Base-by-base conservation (phyloP, 2,888 invertebrate genomes). In the Lutraria lutraria region DNA sequence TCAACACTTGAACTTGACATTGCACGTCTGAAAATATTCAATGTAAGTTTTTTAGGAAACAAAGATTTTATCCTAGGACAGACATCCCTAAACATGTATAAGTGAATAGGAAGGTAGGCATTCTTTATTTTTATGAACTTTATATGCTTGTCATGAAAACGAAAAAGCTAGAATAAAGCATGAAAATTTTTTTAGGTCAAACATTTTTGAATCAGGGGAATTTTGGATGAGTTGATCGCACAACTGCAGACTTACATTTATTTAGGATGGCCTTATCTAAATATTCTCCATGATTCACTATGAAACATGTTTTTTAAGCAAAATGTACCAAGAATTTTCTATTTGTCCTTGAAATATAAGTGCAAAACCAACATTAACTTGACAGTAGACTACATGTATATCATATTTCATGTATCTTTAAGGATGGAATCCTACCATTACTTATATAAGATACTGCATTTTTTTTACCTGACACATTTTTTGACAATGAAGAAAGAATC, bases 401-500 rank as follows among this genome's bases (percentile, higher is more conserved):
- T 16, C 3, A 56, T 56, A 19, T 56, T 56, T 56, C 2, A 3
- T 56, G 3, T 56, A 56, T 12, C 56, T 8, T 56, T 1, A 19
- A 56, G 12, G 16, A 56, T 63, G 63, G 21, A 1, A 12, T 12
- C 25, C 3, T 63, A n/a, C n/a, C 21, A 63, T 63, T 63, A 15
- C n/a, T 21, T 21, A 63, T n/a, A n/a, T 63, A 56, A 56, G 15
- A 56, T 16, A 15, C 56, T 8, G 12, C 13, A 56, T 19, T 76
- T 34, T 31, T 85, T 89, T 88, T 90, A 98, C 98, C 98, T 97
- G 84, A 99, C 98, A 94, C 99, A 99, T 97, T 99, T 99, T 95
- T 99, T 98, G 3, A 99, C 98, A 93, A 99, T 99, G 96, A 99
- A 99, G 97, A 99, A 99, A 0, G 99, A 98, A 97, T 99, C 99